These are phyloP conservation scores for Salvelinus sp. DNA, from an alignment of 2,113 vertebrate genomes.

Conservation along the genomic window DNA sequence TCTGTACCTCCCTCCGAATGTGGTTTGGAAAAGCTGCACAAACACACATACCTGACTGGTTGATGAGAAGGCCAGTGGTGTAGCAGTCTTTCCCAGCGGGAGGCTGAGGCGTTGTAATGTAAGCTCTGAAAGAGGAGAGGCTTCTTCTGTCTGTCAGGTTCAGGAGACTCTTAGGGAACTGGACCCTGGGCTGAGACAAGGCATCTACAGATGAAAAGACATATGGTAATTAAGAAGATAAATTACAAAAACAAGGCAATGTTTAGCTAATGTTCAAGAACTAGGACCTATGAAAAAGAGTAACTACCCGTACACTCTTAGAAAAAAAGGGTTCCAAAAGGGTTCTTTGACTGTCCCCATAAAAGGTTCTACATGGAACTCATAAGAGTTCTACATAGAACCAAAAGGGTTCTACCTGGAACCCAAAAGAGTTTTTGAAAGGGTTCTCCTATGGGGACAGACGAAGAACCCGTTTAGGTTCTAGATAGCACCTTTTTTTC, in stretches of 20 bases:
- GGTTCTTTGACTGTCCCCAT: no score
- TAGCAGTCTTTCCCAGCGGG: slow-evolving; percentile 72
- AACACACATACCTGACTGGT: slow-evolving; percentile 72
- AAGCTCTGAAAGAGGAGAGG: slow-evolving; percentile 78
- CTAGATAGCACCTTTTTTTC: no score
- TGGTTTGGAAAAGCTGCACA: neutral
- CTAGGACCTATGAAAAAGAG: neutral
- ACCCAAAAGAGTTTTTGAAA: no score
- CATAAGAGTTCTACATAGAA: no score
- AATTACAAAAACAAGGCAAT: neutral
- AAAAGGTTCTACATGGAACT: no score
- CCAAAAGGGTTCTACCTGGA: no score
- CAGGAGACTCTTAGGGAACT: slow-evolving; percentile 83
- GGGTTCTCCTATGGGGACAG: no score
- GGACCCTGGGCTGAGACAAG: slow-evolving; percentile 76
- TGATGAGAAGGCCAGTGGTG: slow-evolving; percentile 77
- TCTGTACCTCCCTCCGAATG: neutral
- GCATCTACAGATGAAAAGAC: slow-evolving; percentile 70
- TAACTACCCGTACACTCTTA: no score
- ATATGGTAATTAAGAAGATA: neutral
- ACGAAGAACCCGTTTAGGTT: no score
- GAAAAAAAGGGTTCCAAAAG: neutral
- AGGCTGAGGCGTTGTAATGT: slow-evolving; percentile 80
- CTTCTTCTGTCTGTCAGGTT: slow-evolving; percentile 74
- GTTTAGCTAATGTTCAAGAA: neutral